Conservation (phyloP, 2,888 invertebrate genomes). For the Acanthosepion pharaonis region DNA sequence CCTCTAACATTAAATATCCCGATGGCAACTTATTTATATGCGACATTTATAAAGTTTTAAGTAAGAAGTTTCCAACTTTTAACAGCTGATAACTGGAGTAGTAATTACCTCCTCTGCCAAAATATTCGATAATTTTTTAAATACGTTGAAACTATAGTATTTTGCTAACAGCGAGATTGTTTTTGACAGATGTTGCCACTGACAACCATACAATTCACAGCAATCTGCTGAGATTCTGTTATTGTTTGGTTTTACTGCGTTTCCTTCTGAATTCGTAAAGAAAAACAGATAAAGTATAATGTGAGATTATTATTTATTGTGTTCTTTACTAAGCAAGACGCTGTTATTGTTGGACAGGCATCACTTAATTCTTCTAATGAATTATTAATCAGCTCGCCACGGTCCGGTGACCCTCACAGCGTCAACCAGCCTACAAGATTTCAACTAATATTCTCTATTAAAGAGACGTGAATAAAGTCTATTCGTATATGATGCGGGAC, state of each 20-base stretch:
- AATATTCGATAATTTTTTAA: no score
- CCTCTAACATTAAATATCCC: no score
- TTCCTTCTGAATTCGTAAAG: neutral
- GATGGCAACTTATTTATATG: no score
- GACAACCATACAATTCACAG: neutral
- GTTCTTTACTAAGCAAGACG: neutral
- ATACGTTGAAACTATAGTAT: no score
- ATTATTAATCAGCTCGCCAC: neutral
- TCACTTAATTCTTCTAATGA: neutral
- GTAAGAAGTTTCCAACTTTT: no score
- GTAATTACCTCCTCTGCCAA: no score
- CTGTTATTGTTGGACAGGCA: neutral
- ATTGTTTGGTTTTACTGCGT: neutral
- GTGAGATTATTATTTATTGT: neutral
- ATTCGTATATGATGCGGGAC: no score
- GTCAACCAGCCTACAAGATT: neutral
- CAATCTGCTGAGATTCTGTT: constrained; percentile 11
- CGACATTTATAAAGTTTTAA: no score
- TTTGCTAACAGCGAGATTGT: neutral
- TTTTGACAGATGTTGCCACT: constrained; percentile 33
- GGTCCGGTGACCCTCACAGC: neutral
- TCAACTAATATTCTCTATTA: no score
- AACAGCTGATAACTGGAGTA: no score
- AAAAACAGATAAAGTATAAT: neutral
- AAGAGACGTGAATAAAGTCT: no score